Evolutionary conservation across 64 coral and sea anemone species (phyloP).

Genomic region (Astreopora myriophthalma): DNA sequence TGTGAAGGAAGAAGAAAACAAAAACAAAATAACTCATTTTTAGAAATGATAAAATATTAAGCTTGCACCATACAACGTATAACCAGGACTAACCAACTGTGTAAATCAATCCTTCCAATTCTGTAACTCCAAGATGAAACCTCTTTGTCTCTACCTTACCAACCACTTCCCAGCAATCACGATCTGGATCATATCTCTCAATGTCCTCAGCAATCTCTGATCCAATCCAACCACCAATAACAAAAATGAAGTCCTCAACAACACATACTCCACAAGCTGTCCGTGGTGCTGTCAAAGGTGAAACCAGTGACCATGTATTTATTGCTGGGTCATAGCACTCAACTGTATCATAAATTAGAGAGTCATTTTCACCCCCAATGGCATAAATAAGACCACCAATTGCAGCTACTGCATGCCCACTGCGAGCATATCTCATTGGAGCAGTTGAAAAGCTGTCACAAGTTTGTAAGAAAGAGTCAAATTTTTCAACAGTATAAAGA

Average conservation of each 20-base stretch:
- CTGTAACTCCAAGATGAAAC: constrained; percentile 88
- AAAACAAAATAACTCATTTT: not conserved
- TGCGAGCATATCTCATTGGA: constrained; percentile 78
- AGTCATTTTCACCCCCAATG: constrained; percentile 97
- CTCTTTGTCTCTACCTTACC: constrained; percentile 84
- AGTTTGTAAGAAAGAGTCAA: constrained; percentile 83
- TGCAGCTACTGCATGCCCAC: constrained; percentile 71
- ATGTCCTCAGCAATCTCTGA: constrained; percentile 86
- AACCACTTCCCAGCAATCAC: constrained; percentile 80
- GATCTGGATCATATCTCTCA: constrained; percentile 83
- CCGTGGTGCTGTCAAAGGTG: constrained; percentile 73
- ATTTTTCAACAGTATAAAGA: constrained; percentile 86
- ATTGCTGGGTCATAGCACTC: constrained; percentile 91
- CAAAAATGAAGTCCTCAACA: constrained; percentile 88
- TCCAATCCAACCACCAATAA: constrained; percentile 93
- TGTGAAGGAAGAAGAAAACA: not conserved
- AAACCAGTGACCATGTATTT: constrained; percentile 72
- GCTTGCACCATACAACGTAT: not conserved
- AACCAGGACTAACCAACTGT: constrained; percentile 57
- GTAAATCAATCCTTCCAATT: constrained; percentile 85
- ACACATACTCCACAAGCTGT: constrained; percentile 89
- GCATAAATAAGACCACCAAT: constrained; percentile 85
- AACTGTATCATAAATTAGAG: constrained; percentile 86
- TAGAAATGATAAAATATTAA: not conserved
- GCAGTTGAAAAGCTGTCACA: constrained; percentile 79